Base-by-base conservation (phyloP, 2,113 vertebrate species). In the Barnardius zonarius region DNA sequence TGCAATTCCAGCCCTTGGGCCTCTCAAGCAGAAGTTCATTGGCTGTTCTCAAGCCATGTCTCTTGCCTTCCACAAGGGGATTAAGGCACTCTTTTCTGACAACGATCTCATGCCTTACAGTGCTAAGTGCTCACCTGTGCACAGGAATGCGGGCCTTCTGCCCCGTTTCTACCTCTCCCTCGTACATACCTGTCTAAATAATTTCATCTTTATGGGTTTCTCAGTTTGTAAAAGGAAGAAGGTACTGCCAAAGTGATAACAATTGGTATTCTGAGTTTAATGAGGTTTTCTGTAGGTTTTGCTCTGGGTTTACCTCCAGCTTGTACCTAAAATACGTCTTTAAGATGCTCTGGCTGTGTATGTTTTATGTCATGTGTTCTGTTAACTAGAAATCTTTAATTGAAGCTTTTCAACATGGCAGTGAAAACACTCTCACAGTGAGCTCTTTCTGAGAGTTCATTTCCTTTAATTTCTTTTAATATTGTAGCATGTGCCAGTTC, bases 401-500 rank as follows among this genome's bases (percentile, higher is more conserved):
- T 9, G 22, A 78, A 64, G 44, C 31, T 69, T 68, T 78, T 80
- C 30, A 72, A 62, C 51, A 10, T 24, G 52, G 41, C 17, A 13
- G 18, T 28, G n/a, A 48, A 48, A 13, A 10, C 2, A 2, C 3
- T 52, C 13, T 46, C 37, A 39, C 4, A 25, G 37, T 2, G 7
- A 74, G 31, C 51, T 86, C 28, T 48, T 87, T 59, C 74, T 0
- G 0, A 41, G 37, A 25, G 46, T 83, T 20, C 1, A 0, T 80
- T 59, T 81, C 39, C 67, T 61, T 37, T 30, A 31, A 20, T 5
- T 59, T 81, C 39, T 70, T 61, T 37, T 30, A 31, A 20, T 5
- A 18, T 83, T 0, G 1, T 5, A 5, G 23, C 1, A 0, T 10
- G 9, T 37, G 48, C 37, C 2, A 2, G 25, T n/a, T 62, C 6